phyloP scores from a whole-genome alignment of 30 jellyfish, hydroid and myxozoan genomes.

The Hydra vulgaris region DNA sequence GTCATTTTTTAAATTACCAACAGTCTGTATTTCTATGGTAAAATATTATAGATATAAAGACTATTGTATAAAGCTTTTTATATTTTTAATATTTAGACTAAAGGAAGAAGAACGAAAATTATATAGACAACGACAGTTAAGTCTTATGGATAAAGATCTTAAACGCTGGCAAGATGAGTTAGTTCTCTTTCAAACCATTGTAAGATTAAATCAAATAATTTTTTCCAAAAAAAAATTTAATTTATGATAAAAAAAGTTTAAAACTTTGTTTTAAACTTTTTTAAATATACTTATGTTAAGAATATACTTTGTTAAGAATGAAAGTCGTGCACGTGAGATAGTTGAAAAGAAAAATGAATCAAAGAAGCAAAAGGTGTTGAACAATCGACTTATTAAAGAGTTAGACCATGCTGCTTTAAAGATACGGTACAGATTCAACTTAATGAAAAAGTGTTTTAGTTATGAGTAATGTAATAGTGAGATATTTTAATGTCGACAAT shows the following conservation, averaged over 20 bases:
- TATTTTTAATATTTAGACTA: conserved; percentile 16
- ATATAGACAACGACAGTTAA: conserved; percentile 36
- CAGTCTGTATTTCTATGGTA: too few species aligned
- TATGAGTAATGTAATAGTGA: too few species aligned
- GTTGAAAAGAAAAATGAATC: conserved; percentile 27
- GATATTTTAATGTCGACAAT: too few species aligned
- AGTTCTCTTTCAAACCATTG: conserved; percentile 29
- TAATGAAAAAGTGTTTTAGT: too few species aligned
- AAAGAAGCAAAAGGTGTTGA: conserved; percentile 37
- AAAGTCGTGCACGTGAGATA: conserved; percentile 33
- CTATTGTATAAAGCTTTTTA: background rate
- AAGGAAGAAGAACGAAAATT: conserved; percentile 40
- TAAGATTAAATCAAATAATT: background rate
- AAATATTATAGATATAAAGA: too few species aligned
- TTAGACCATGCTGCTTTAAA: conserved; percentile 38
- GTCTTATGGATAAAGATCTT: conserved; percentile 30
- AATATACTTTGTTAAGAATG: conserved; percentile 20
- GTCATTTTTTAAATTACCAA: too few species aligned
- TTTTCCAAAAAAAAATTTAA: too few species aligned
- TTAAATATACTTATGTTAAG: too few species aligned
- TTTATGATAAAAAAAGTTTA: background rate
- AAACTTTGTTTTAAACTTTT: background rate
- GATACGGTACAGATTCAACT: conserved; percentile 29
- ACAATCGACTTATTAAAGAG: conserved; percentile 48
- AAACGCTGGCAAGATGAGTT: conserved; percentile 56